Base-by-base conservation (phyloP, 2,797 vertebrate genomes). In the Myiothlypis chrysogaster region DNA sequence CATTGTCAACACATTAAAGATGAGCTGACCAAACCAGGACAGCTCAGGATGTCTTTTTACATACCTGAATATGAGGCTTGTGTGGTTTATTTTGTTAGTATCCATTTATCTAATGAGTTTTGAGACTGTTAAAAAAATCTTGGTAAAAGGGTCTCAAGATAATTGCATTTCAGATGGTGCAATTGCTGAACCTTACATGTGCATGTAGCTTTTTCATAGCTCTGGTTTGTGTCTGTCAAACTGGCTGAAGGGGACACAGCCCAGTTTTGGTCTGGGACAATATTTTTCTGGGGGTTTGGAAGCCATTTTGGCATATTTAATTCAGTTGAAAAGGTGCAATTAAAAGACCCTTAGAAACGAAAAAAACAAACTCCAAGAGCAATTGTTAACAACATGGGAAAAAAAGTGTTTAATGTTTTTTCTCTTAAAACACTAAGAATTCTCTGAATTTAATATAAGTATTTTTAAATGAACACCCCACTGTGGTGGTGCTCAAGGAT, bases 1-100 rank as follows among this genome's bases (percentile, higher is more conserved):
- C 73, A 68, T 96, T 93, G 96, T 77, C 97, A 96, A 97, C 89
- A 96, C 95, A 95, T 97, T 96, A 97, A 83, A 90, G 90, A 95
- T 2, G 66, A 95, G 75, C 81, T 93, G 90, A 96, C 30, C 70
- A 89, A 94, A 95, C 77, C n/a, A n/a, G 57, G 78, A 69, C 49
- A 55, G 50, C 27, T 87, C 23, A 30, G 64, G 81, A 81, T 88
- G 64, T 43, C 89, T 95, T 94, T 92, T 82, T 71, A 90, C 91
- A 87, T 93, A 70, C 91, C 83, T 96, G 85, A 81, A 69, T 66
- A 63, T 41, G 79, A 84, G 43, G 56, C 9, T 63, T 86, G 46
- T 44, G 44, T 2, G 5, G 21, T 76, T 94, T 92, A 72, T 95
- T 96, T 96, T 92, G 56, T 59, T 63, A 83, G 57, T 5, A 43